Evolutionary conservation across 2,888 invertebrate species (phyloP), one percentile per base, ranked within the genome.

Genomic region (Zaprionus obscuricornis): DNA sequence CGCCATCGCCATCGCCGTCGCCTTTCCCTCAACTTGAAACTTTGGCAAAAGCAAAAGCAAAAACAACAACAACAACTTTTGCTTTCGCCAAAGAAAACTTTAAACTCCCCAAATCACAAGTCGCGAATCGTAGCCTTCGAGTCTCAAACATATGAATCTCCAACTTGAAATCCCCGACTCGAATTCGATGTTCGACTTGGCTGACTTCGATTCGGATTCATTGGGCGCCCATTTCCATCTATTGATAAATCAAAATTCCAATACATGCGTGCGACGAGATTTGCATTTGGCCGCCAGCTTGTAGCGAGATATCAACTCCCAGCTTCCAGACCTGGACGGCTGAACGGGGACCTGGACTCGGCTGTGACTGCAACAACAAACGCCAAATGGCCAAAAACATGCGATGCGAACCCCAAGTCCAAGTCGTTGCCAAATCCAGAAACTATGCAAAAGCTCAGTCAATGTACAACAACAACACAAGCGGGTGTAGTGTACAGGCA

Each of bases 231-330:
- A 62, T 58, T 60, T 59, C 55, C 68, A 66, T 71, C 78, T 84
- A 84, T 84, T 81, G 81, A 82, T 82, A 84, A 82, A 82, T 82
- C 85, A 82, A 82, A 68, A 72, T 76, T 73, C 76, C 76, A 79
- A 76, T 75, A 73, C 60, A 74, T 79, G 76, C 76, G 74, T 79
- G 64, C 49, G 26, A 10, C 39, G 54, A 60, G 74, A 86, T 85
- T 86, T 81, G 79, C 86, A 84, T 86, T 82, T 79, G 71, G 64
- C 76, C 74, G 67, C 71, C 66, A 71, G 74, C 66, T 47, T 57
- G 45, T 54, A 54, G 52, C 65, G 50, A 56, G 64, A 46, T 49
- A 57, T 26, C n/a, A n/a, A n/a, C n/a, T n/a, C n/a, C n/a, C n/a
- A n/a, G n/a, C n/a, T n/a, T n/a, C n/a, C n/a, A n/a, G n/a, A n/a